Percentiles rank a stretch among this genome's conserved stretches.
These are phyloP conservation scores for Coenobita brevimanus DNA, from an alignment of 1,140 invertebrate genomes.

Conservation along the genomic window DNA sequence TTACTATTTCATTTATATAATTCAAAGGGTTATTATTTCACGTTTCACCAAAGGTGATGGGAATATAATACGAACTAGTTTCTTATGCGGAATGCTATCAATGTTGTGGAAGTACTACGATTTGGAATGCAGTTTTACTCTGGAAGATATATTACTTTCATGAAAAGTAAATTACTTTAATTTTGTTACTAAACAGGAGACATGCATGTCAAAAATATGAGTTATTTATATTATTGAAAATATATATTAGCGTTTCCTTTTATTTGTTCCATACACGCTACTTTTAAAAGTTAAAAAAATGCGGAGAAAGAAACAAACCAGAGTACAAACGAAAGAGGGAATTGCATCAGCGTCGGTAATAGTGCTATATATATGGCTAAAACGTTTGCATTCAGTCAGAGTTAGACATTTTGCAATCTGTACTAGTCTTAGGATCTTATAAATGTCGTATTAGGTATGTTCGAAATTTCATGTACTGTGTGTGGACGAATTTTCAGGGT, in stretches of 20 bases:
- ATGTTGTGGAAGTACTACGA: conserved; percentile 26
- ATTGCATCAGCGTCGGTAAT: conserved; percentile 59
- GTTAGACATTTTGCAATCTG: background rate
- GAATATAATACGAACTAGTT: conserved; percentile 23
- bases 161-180: background rate
- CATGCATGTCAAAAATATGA: background rate
- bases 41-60: background rate
- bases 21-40: background rate
- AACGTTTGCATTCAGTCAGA: background rate
- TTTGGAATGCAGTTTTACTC: conserved; percentile 50
- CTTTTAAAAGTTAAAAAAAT: conserved; percentile 28
- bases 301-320: conserved; percentile 4
- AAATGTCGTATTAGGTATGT: background rate
- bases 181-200: background rate
- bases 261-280: background rate
- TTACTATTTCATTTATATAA: background rate
- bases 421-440: background rate
- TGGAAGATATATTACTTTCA: background rate
- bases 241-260: background rate
- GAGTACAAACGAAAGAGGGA: conserved; percentile 34
- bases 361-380: conserved; percentile 3
- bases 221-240: background rate
- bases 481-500: background rate
- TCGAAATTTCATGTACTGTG: background rate
- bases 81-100: conserved; percentile 17